A percentile compares a stretch with the other conserved stretches of the same genome.
Conservation (phyloP, 2,888 invertebrate species). For the Erebia palarica region DNA sequence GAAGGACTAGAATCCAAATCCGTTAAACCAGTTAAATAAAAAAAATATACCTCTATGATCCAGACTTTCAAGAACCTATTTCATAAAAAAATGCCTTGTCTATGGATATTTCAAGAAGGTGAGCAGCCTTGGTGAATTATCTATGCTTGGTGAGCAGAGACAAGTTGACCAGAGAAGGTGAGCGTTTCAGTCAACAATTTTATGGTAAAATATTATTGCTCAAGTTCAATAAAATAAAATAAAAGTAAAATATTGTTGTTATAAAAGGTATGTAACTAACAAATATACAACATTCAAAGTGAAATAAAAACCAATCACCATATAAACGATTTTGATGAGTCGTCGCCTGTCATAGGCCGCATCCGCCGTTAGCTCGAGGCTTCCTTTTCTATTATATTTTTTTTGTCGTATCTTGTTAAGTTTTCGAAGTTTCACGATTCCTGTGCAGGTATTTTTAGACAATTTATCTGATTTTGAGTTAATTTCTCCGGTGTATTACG, state of each 20-base stretch:
- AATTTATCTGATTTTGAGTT: not conserved
- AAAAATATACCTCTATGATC: too few relatives aligned
- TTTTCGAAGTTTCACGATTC: conserved; percentile 25
- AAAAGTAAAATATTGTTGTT: conserved; percentile 43
- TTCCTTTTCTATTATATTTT: conserved; percentile 61
- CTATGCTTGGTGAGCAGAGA: too few relatives aligned
- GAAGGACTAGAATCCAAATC: too few relatives aligned
- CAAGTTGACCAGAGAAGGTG: too few relatives aligned
- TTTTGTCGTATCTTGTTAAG: conserved; percentile 39
- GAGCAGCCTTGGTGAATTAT: too few relatives aligned
- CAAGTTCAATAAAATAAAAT: too few relatives aligned
- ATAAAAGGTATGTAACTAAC: conserved; percentile 52
- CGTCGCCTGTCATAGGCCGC: conserved; percentile 61
- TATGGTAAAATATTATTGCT: conserved; percentile 39
- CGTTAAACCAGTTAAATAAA: too few relatives aligned
- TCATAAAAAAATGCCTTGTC: too few relatives aligned
- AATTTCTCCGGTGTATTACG: conserved; percentile 37
- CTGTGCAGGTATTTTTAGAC: not conserved
- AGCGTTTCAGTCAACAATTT: conserved; percentile 57
- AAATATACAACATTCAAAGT: conserved; percentile 1
- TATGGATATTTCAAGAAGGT: too few relatives aligned
- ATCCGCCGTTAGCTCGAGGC: conserved; percentile 63
- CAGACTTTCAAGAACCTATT: too few relatives aligned
- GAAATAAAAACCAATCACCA: conserved; percentile 11
- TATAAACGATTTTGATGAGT: conserved; percentile 63